Evolutionary conservation across 2,797 vertebrate genomes (phyloP), one percentile per base, ranked within the genome.

Genomic region (Mus minutoides): DNA sequence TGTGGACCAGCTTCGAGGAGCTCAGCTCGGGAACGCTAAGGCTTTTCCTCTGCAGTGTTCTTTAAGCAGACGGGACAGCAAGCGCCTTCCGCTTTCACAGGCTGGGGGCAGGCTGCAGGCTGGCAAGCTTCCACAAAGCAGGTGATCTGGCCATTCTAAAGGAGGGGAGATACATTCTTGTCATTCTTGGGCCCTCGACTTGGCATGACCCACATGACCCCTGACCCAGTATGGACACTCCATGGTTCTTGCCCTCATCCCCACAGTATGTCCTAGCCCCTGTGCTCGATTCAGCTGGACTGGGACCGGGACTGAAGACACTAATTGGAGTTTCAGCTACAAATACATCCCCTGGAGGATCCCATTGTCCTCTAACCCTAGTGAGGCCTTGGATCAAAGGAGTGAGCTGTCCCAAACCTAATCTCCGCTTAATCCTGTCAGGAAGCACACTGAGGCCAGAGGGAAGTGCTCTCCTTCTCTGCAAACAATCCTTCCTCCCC

Each of bases 121-220:
- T 97, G 99, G 97, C 99, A 99, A 0, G 99, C 99, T 97, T 99
- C 99, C 96, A 99, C 99, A 8, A 99, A 99, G 98, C 99, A 99
- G 60, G 99, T 99, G 97, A 99, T 98, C 98, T 99, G 99, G 92
- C 99, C 98, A 4, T 98, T 98, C 99, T 99, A 98, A 3, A 80
- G 67, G 40, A 56, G 87, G 54, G 92, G 84, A 95, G 90, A 95
- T 3, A 49, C 10, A 1, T 1, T 12, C 76, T 6, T 0, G 7
- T 96, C 56, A 92, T 11, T 6, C 26, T 6, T 0, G 3, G 75
- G 19, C 54, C n/a, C 62, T 40, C 49, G 37, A 5, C 52, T 29
- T 22, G 37, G 34, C 49, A 78, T 46, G 71, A 73, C 43, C 7
- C 73, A 17, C 4, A 34, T 5, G 43, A 19, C 37, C 5, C 34